Conservation (phyloP, 1,140 invertebrate genomes). For the Bombus pascuorum region DNA sequence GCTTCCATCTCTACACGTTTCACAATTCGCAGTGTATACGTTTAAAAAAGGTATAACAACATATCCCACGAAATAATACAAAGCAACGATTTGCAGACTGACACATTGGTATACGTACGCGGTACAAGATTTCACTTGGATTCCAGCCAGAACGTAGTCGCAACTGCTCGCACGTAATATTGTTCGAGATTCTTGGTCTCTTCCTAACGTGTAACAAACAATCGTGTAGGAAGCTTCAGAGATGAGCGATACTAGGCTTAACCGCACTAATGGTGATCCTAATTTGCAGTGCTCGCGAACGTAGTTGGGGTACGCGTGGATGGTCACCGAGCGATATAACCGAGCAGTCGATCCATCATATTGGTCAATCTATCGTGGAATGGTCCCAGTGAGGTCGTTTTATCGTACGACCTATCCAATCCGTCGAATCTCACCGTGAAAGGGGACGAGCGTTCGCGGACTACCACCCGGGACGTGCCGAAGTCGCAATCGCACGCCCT, state of each 20-base stretch:
- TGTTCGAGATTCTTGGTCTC: too few relatives aligned
- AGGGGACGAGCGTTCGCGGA: constrained; percentile 32
- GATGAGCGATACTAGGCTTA: neutral
- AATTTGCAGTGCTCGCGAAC: too few relatives aligned
- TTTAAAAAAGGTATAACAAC: neutral
- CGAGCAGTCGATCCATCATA: constrained; percentile 52
- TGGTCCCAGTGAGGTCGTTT: constrained; percentile 53
- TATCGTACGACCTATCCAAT: constrained; percentile 50
- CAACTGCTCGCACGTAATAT: neutral
- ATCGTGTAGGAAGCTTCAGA: too few relatives aligned
- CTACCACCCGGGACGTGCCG: constrained; percentile 16
- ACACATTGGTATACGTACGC: neutral
- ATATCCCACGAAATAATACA: neutral
- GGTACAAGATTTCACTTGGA: neutral
- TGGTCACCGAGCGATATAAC: neutral
- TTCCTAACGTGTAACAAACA: too few relatives aligned
- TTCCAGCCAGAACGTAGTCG: neutral
- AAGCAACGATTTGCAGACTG: neutral
- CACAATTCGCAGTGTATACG: neutral
- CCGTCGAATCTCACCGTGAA: constrained; percentile 51
- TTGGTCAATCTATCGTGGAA: constrained; percentile 54
- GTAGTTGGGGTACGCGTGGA: neutral
- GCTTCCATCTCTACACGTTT: neutral
- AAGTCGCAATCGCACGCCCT: constrained; percentile 50
- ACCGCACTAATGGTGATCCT: neutral